Base-by-base conservation (phyloP, 1,140 invertebrate species). In the Gyrodactylus bullatarudis region DNA sequence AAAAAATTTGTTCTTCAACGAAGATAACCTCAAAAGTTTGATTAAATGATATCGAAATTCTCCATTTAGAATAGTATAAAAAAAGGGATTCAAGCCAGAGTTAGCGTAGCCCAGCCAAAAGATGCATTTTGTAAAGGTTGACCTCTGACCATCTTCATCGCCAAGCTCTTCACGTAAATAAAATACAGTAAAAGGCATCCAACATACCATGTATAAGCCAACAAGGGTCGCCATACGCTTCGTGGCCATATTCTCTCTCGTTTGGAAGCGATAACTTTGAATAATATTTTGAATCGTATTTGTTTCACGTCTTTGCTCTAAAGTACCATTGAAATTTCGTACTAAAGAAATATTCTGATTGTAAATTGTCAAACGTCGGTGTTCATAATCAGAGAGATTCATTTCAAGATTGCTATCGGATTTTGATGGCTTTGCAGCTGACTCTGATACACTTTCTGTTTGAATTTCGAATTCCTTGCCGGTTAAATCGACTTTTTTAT, bases 171-270 rank as follows among this genome's bases (percentile, higher is more conserved):
- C n/a, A 22, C 72, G 23, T 26, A 73, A 1, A 26, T 73, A 73
- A 22, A 73, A 26, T 8, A 73, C 34, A 1, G 72, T 73, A 69
- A 73, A 73, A 69, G 72, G 72, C 26, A 73, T 73, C 72, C 72
- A 73, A 26, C 72, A 73, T 23, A 73, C 19, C 22, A 73, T 73
- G 68, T 24, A 73, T 26, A 22, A 22, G 20, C 23, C 26, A 20
- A 73, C 26, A 26, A 73, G 23, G 1, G n/a, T n/a, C 21, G 68
- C 23, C 72, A 73, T 73, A 22, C 72, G 1, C 26, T 73, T 68
- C 20, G 72, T 73, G n/a, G 72, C 72, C 26, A 22, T 2, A 1
- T 73, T 22, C 26, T 73, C 72, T 69, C 26, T 71, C 24, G 21
- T 24, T 21, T 71, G 21, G 23, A 24, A 21, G 1, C 24, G 22